phyloP scores from a whole-genome alignment of 2,797 vertebrate genomes.

The Nannoperca australis region DNA sequence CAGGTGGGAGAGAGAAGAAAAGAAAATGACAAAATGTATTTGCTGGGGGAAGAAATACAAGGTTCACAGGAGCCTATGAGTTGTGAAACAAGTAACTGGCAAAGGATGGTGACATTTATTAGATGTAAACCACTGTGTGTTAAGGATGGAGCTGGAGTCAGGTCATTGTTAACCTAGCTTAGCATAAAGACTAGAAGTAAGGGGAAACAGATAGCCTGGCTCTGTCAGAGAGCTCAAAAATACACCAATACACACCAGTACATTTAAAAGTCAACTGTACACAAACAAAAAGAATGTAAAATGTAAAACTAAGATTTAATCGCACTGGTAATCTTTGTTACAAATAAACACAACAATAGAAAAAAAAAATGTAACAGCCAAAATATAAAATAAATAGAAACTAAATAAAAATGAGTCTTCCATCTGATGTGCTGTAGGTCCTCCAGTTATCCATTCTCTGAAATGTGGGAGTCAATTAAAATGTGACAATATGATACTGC shows the following conservation, averaged over 20 bases:
- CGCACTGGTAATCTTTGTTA: neutral
- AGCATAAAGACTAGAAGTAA: neutral
- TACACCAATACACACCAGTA: neutral
- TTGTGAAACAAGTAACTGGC: neutral
- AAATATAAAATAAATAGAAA: neutral
- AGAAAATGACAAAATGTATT: neutral
- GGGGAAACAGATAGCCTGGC: neutral
- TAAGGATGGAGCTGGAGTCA: neutral
- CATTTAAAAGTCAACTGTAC: neutral
- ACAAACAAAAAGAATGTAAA: neutral
- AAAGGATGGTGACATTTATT: neutral
- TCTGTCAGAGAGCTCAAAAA: neutral
- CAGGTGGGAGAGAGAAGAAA: slow-evolving; percentile 1
- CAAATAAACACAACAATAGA: neutral
- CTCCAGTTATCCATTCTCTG: neutral
- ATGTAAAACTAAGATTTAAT: neutral
- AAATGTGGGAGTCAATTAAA: neutral
- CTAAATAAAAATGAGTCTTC: neutral
- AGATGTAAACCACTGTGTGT: neutral
- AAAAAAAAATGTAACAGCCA: neutral
- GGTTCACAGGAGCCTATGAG: neutral
- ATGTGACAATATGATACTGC: neutral
- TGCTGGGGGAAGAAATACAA: neutral
- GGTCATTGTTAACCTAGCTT: neutral
- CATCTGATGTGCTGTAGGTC: too few species aligned